These are phyloP conservation scores for Chondrilla cf. caribensis DNA, from an alignment of 37 sponge, comb jelly and placozoan species.

Conservation along the genomic window DNA sequence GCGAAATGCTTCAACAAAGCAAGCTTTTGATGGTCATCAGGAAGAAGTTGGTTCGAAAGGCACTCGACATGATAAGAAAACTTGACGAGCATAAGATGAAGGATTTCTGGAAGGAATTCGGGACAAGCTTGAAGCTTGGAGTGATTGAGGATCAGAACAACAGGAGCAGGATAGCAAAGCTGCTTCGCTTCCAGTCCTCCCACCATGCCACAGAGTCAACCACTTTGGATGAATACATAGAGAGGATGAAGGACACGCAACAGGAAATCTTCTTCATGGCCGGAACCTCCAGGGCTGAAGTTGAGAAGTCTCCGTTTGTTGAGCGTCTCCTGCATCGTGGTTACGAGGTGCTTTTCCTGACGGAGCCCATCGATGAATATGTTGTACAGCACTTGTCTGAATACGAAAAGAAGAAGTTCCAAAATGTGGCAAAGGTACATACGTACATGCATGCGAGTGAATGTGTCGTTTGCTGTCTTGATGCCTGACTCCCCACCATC, in stretches of 20 bases:
- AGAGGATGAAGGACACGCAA: conserved; percentile 97
- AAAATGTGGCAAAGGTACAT: conserved; percentile 92
- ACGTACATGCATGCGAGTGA: too few relatives aligned
- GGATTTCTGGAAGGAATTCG: conserved; percentile 93
- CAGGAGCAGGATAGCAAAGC: conserved; percentile 86
- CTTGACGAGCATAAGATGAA: conserved; percentile 76
- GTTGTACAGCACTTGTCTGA: conserved; percentile 83
- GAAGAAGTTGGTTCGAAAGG: conserved; percentile 98
- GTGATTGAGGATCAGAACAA: conserved; percentile 92
- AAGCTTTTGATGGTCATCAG: conserved; percentile 96
- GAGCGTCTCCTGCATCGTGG: conserved; percentile 90
- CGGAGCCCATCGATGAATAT: conserved; percentile 97
- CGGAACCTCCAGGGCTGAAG: conserved; percentile 60
- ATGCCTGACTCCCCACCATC: too few relatives aligned
- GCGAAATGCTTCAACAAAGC: conserved; percentile 98
- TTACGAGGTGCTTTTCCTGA: conserved; percentile 93
- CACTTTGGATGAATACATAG: conserved; percentile 87
- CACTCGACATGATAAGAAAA: conserved; percentile 98
- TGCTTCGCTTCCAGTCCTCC: conserved; percentile 91
- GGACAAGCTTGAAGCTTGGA: conserved; percentile 80
- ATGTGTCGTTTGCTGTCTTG: too few relatives aligned
- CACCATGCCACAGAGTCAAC: conserved; percentile 63
- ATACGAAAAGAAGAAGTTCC: conserved; percentile 90
- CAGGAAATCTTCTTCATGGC: conserved; percentile 98
- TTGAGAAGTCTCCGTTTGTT: conserved; percentile 91